Base-by-base conservation (phyloP, 2,888 invertebrate species). In the Pristionchus arcanus region DNA sequence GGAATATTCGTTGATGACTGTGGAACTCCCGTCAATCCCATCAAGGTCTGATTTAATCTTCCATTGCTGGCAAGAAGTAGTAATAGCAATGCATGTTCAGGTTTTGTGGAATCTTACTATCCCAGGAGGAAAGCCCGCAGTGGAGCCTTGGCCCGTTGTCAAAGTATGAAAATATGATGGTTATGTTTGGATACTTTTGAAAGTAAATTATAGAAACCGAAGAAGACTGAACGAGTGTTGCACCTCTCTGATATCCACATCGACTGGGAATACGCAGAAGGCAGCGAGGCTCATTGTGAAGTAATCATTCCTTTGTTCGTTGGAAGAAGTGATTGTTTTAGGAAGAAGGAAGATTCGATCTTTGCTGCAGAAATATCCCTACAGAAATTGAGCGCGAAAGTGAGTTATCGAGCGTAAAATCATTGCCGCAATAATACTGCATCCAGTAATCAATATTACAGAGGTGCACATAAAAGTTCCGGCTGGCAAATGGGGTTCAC, bases 181-280 rank as follows among this genome's bases (percentile, higher is more conserved):
- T 66, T 9, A 3, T 25, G 25, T 66, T 66, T 31, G 31, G 19
- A 71, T 66, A 66, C 2, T n/a, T 11, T 68, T 68, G 66, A 13
- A 68, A 37, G 13, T 53, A 16, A 25, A 28, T n/a, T 71, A 16
- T 7, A 71, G 87, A n/a, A 37, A 2, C 71, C 71, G n/a, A 28
- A n/a, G 31, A 87, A 71, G 31, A 93, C 92, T 2, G 91, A 98
- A 95, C 98, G 98, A 96, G 98, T 98, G 28, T 96, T 99, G 21
- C 98, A 98, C 95, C 96, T 98, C 92, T 98, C 98, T 0, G 98
- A 99, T 95, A 98, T 98, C 0, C 98, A 98, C 95, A 97, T 97
- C 94, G 98, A 98, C 96, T 97, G 98, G 0, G 97, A 97, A 94
- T 99, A 98, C 95, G 74, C 90, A 88, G 92, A 91, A 53, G 93